Percentiles rank a stretch among this genome's conserved stretches.
phyloP scores from a whole-genome alignment of 2,888 invertebrate species.

The Habroteleia sp. region DNA sequence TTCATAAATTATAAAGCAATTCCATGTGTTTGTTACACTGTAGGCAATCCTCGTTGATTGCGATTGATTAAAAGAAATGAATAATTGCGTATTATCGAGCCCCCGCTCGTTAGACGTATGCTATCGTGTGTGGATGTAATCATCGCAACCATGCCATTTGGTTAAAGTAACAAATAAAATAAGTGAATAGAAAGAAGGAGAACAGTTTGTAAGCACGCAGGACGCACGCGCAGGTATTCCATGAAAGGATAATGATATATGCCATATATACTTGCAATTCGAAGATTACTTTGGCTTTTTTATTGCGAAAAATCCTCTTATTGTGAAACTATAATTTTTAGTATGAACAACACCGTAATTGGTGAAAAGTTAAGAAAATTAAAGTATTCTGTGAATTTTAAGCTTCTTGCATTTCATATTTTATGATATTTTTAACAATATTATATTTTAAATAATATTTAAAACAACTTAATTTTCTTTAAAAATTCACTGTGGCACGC shows the following conservation, averaged over 20 bases:
- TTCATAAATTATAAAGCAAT: conserved; percentile 3
- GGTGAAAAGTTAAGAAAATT: too few species aligned
- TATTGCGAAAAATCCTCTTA: conserved; percentile 25
- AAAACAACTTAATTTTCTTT: too few species aligned
- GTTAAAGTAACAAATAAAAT: conserved; percentile 52
- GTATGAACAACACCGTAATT: conserved; percentile 1
- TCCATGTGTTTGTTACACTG: conserved; percentile 3
- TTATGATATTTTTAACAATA: too few species aligned
- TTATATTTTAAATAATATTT: too few species aligned
- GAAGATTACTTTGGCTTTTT: conserved; percentile 19
- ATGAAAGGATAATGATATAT: conserved; percentile 64
- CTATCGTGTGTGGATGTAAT: conserved; percentile 55
- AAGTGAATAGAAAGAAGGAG: conserved; percentile 50
- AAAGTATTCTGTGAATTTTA: too few species aligned
- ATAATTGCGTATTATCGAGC: conserved; percentile 39
- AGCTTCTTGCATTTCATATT: too few species aligned
- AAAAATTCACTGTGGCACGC: too few species aligned
- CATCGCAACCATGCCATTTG: conserved; percentile 47
- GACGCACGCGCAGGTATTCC: conserved; percentile 62
- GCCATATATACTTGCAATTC: conserved; percentile 58
- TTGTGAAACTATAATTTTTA: conserved; percentile 20
- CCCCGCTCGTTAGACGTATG: conserved; percentile 31
- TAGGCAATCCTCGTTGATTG: conserved; percentile 23
- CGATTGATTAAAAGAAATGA: conserved; percentile 54
- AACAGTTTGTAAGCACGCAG: conserved; percentile 58